Evolutionary conservation across 2,888 invertebrate species (phyloP).

Genomic region (Aporophyla lueneburgensis): DNA sequence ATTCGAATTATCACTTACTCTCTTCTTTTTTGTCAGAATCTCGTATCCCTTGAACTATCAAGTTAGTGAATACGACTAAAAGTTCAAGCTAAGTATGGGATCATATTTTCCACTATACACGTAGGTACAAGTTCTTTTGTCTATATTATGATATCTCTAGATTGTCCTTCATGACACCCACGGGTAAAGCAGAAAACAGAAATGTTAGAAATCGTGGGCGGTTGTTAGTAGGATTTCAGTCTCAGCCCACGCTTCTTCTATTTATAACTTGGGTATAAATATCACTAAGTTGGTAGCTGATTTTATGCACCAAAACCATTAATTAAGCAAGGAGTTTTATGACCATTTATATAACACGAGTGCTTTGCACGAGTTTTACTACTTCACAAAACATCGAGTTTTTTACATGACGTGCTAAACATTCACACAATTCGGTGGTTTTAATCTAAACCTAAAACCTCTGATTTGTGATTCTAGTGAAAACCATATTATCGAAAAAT

Average conservation of each 20-base stretch:
- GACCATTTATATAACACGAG: neutral
- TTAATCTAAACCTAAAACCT: no score
- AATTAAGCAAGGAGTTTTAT: no score
- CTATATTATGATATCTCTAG: neutral
- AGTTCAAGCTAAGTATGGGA: no score
- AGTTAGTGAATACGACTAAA: no score
- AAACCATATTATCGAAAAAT: neutral
- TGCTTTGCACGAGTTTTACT: neutral
- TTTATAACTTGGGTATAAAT: slow-evolving; percentile 4
- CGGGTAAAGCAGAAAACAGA: slow-evolving; percentile 5
- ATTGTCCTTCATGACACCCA: neutral
- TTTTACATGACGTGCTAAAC: neutral
- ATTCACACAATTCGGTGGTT: no score
- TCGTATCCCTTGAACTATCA: no score
- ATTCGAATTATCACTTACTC: no score
- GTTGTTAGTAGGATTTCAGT: slow-evolving; percentile 4
- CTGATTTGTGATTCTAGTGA: no score
- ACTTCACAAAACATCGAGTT: neutral
- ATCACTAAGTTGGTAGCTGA: neutral
- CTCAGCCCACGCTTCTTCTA: slow-evolving; percentile 21
- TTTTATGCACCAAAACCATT: neutral
- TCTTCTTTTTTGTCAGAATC: no score
- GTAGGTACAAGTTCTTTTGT: neutral
- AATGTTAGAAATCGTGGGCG: slow-evolving; percentile 8
- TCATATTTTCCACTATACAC: neutral